Evolutionary conservation across 2,113 vertebrate species (phyloP).

Genomic region (Pantherophis guttatus): DNA sequence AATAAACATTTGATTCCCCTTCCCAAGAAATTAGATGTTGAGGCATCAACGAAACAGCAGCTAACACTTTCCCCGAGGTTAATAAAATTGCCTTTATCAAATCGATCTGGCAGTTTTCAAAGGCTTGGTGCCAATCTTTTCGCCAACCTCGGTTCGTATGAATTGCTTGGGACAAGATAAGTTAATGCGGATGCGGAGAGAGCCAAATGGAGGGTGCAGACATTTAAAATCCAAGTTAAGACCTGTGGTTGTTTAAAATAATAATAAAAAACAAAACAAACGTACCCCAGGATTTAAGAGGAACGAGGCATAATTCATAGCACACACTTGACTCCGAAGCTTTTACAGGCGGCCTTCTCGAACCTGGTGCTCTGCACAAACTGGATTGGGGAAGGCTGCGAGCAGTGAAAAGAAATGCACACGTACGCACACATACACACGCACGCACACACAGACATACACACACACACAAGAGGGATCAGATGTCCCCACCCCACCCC

Average conservation of each 20-base stretch:
- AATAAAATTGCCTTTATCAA: slow-evolving; percentile 55
- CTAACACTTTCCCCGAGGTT: slow-evolving; percentile 31
- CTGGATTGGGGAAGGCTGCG: slow-evolving; percentile 69
- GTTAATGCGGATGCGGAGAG: neutral
- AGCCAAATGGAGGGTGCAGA: slow-evolving; percentile 61
- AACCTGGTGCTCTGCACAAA: neutral
- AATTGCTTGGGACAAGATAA: slow-evolving; percentile 70
- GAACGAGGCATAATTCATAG: slow-evolving; percentile 74
- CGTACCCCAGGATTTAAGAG: slow-evolving; percentile 70
- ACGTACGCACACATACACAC: slow-evolving; percentile 50
- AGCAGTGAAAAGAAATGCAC: slow-evolving; percentile 68
- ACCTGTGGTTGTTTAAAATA: slow-evolving; percentile 56
- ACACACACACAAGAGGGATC: slow-evolving; percentile 45
- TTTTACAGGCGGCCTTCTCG: neutral
- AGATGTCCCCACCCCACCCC: neutral
- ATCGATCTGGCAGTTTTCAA: slow-evolving; percentile 52
- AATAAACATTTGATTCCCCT: slow-evolving; percentile 33
- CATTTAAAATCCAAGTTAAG: slow-evolving; percentile 61
- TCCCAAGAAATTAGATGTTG: slow-evolving; percentile 39
- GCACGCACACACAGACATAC: slow-evolving; percentile 10
- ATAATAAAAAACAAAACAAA: slow-evolving; percentile 46
- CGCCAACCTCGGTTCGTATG: slow-evolving; percentile 35
- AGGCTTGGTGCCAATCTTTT: slow-evolving; percentile 63
- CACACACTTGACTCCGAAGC: slow-evolving; percentile 66
- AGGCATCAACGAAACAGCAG: slow-evolving; percentile 39